A percentile compares a stretch with the other conserved stretches of the same genome.
phyloP scores from a whole-genome alignment of 2,888 invertebrate genomes.

The Limnephilus rhombicus region DNA sequence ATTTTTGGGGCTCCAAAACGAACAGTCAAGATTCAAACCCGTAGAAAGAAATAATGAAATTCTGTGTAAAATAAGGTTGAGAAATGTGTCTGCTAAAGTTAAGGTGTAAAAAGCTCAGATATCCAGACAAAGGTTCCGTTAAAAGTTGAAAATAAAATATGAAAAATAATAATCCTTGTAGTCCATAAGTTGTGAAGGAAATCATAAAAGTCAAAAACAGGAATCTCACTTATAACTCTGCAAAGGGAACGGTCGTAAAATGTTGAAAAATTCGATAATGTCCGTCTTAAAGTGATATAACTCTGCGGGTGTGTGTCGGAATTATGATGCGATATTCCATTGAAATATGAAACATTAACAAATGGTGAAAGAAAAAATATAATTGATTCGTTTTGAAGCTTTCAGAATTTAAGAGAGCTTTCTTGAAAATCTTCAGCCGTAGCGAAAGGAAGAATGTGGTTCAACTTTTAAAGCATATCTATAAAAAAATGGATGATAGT shows the following conservation, averaged over 20 bases:
- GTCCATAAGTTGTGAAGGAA: slow-evolving; percentile 29
- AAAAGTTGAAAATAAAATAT: slow-evolving; percentile 15
- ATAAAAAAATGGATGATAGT: too few species aligned
- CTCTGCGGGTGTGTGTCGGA: slow-evolving; percentile 27
- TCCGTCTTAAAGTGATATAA: slow-evolving; percentile 2
- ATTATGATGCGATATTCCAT: slow-evolving; percentile 6
- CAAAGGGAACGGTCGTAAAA: slow-evolving; percentile 46
- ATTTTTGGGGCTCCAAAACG: too few species aligned
- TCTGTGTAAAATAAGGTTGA: not conserved
- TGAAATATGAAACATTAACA: not conserved
- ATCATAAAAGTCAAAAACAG: slow-evolving; percentile 27
- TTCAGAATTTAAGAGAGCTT: not conserved
- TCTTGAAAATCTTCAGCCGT: not conserved
- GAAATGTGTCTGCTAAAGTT: not conserved
- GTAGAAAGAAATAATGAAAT: not conserved
- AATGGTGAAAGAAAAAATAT: not conserved
- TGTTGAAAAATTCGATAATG: slow-evolving; percentile 45
- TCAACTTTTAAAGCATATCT: not conserved
- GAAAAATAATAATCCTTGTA: not conserved
- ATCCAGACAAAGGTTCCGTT: not conserved
- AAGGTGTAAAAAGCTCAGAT: not conserved
- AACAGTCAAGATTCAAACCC: too few species aligned
- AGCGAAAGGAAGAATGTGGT: not conserved
- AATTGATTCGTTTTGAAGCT: not conserved
- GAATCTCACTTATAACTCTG: slow-evolving; percentile 25